Evolutionary conservation across 23 tunicate species (phyloP), one percentile per base, ranked within the genome.

Genomic region (Trididemnum miniatum): DNA sequence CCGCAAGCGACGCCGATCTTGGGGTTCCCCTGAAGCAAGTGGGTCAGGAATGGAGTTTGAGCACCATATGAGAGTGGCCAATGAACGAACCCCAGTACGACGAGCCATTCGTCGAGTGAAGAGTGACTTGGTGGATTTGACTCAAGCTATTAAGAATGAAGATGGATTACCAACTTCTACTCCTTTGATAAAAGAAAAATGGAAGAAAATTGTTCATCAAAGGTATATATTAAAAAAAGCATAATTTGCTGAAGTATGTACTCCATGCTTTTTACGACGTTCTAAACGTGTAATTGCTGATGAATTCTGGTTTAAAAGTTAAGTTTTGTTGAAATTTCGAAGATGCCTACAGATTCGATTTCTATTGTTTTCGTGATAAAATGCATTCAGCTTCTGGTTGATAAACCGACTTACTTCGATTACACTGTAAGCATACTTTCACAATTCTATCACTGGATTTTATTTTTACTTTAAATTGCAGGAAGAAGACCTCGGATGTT

Each of bases 11-110:
- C 80, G 89, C 35, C 80, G 89, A n/a, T 85, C 89, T 36, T 85
- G 89, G 89, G 89, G 89, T 1, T 85, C 89, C 30, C 89, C 89
- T 34, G 89, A 85, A 59, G 72, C 89, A 34, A 72, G 81, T 32
- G 49, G 57, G 31, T 49, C 22, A 7, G 65, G 79, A 2, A 30
- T 31, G 2, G 51, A 52, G 1, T 66, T 82, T 51, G 65, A 69
- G 65, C 34, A 33, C 3, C 35, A 80, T 18, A 20, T 65, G 15
- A 64, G 51, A 28, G 49, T 63, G 2, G 82, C 50, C 30, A 85
- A 77, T 22, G 89, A 85, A 51, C 34, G 35, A 26, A 85, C 89
- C 26, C 89, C 89, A 3, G 71, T 51, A 1, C 24, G 75, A 4
- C 77, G 40, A 36, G 34, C 35, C 20, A 85, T 85, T 20, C 65